Evolutionary conservation across 1,140 invertebrate species (phyloP), one percentile per base, ranked within the genome.

Genomic region (Lasaia peninsularis): DNA sequence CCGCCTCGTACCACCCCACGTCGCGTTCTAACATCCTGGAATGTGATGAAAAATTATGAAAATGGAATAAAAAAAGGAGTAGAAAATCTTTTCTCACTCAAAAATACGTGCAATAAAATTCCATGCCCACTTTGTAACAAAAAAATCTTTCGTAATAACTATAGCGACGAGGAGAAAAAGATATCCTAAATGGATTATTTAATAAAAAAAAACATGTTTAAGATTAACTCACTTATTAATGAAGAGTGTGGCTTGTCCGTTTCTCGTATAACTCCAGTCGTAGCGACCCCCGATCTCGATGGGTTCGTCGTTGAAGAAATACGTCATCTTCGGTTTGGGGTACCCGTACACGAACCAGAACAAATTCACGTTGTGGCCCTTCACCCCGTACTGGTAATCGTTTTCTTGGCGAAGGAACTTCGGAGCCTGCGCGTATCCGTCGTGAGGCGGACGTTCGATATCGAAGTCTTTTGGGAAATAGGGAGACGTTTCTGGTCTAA

Each of bases 321-420:
- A 99, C 0, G 91, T 93, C 91, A 98, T 94, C 78, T 93, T 95
- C 1, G 96, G 96, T 76, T 97, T 96, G 0, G 97, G 97, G 86
- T 98, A 97, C 0, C 96, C 97, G 75, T 97, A 98, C 10, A 98
- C 95, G 76, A 96, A 98, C 95, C 96, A 98, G 84, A 96, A 95
- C 7, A 98, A 83, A 66, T 94, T 96, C 4, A 93, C 94, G 63
- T 96, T 97, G 72, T 97, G 95, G 59, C 95, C 94, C 80, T 96
- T 96, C 0, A 97, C 93, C 3, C 96, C 96, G 75, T 97, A 98
- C 67, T 96, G 95, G 1, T 92, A 92, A 56, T 97, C 95, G 70
- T 95, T 89, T 75, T 97, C 95, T 71, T 96, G 95, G 1, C 96
- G 91, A 0, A 98, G 88, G 90, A 98, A 98, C 64, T 93, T 91